Conservation (phyloP, 2,113 vertebrate species). For the crab-eating macaque (Macaca fascicularis) region T2T-MFA8v1.1 NC_088381.1:83423001-83423500, state of each 20-base stretch:
- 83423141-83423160: neutral
- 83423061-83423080: neutral
- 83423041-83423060: neutral
- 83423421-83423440: neutral
- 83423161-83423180: neutral
- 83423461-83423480: no score
- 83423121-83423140: neutral
- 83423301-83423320: neutral
- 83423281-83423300: neutral
- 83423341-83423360: neutral
- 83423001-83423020: accelerated
- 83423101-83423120: neutral
- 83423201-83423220: neutral
- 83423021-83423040: neutral
- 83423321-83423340: neutral
- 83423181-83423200: neutral
- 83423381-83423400: neutral
- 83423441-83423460: no score
- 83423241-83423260: neutral
- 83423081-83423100: neutral
- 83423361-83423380: slow-evolving; percentile 11
- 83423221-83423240: accelerated
- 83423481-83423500: no score
- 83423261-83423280: neutral
- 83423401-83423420: neutral